Evolutionary conservation across 2,113 vertebrate genomes (phyloP), one percentile per base, ranked within the genome.

Genomic region (Chaetodon trifascialis): DNA sequence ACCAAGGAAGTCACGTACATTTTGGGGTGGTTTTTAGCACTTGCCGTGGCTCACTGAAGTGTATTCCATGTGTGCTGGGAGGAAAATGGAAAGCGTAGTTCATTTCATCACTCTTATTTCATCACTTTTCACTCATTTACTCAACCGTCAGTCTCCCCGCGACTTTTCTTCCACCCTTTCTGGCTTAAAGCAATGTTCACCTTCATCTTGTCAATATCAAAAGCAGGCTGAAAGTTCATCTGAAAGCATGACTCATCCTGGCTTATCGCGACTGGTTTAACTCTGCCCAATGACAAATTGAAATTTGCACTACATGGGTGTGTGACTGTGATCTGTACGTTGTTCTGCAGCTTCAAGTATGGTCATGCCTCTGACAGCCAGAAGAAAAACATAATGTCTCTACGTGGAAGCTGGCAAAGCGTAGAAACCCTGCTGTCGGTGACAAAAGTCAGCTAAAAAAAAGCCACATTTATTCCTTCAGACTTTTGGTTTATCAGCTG

Each of bases 1-100:
- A 83, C 90, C 88, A 89, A 1, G 91, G 91, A 88, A 89, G 62
- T 85, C 63, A 1, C 78, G 40, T 36, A 34, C 44, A 67, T 79
- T 85, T 85, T 49, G 25, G 30, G 70, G 54, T 0, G 6, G 1
- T 54, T 73, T 58, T 30, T 5, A 21, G 21, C 2, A 2, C 58
- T 68, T 25, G 15, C 67, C 40, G 59, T 12, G 12, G 15, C 71
- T 78, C 56, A 44, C 21, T 49, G 11, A 71, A 34, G 60, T 8
- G n/a, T 21, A 62, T 8, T 84, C 14, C 62, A 51, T 60, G 30
- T 42, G 36, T 49, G 64, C 3, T 25, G 10, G 73, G 46, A 16
- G 55, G 2, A 58, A 77, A 77, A 68, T 36, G 68, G 23, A 86
- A 82, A 64, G 36, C 30, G 30, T 30, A 11, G 17, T 65, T 67